These are phyloP conservation scores for Glyptemys insculpta DNA, from an alignment of 2,797 vertebrate species.

Conservation along the genomic window DNA sequence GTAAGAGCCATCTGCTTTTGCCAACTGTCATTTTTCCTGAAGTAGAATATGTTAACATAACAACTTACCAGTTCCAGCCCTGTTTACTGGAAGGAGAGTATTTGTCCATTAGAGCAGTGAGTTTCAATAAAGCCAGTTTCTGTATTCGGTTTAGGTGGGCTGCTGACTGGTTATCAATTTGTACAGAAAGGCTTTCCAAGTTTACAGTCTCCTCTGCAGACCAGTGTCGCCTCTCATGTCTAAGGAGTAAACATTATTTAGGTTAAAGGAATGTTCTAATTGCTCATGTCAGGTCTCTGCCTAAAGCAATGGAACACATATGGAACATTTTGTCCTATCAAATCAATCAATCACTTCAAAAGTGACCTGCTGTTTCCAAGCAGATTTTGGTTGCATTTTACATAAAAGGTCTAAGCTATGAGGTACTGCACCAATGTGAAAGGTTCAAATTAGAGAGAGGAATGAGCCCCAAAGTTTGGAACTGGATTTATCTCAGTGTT, in stretches of 20 bases:
- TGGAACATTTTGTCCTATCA: not conserved
- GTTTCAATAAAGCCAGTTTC: slow-evolving; percentile 87
- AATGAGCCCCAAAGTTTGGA: not conserved
- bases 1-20: not conserved
- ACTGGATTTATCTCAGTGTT: rapidly evolving
- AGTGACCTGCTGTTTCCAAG: not conserved
- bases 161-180: slow-evolving; percentile 80
- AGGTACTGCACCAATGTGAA: not conserved
- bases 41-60: not conserved
- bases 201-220: slow-evolving; percentile 65
- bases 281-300: not conserved
- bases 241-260: not conserved
- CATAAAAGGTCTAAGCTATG: not conserved
- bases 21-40: not conserved
- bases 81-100: slow-evolving; percentile 90
- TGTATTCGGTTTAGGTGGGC: slow-evolving; percentile 85
- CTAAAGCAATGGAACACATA: not conserved
- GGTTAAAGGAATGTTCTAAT: not conserved
- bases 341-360: not conserved
- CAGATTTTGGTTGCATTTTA: not conserved
- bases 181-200: slow-evolving; percentile 64
- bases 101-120: slow-evolving; percentile 92
- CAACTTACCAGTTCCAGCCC: slow-evolving; percentile 92
- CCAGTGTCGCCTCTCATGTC: not conserved
- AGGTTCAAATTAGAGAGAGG: not conserved